These are phyloP conservation scores for Benitochromis conjunctus DNA, from an alignment of 2,113 vertebrate genomes.

Conservation along the genomic window DNA sequence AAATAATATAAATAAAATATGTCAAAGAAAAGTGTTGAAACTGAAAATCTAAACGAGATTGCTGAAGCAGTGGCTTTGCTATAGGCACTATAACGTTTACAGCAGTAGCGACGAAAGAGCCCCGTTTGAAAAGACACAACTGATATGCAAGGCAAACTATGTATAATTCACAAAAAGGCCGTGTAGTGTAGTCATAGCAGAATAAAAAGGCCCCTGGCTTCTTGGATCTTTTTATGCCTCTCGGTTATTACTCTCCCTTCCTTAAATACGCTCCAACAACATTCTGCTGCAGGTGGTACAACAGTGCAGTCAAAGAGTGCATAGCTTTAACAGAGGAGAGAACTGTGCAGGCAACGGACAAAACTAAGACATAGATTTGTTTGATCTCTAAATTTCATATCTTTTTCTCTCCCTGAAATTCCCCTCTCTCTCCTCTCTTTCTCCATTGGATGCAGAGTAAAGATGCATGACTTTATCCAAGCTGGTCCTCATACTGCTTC, in stretches of 20 bases:
- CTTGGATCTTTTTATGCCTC: background rate
- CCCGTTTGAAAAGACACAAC: slow-evolving; percentile 16
- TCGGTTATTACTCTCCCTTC: background rate
- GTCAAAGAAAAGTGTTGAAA: slow-evolving; percentile 10
- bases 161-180: slow-evolving; percentile 43
- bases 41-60: slow-evolving; percentile 11
- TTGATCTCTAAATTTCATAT: background rate
- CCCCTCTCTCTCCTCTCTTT: background rate
- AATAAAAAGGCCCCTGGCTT: slow-evolving; percentile 15
- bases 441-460: background rate
- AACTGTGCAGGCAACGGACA: slow-evolving; percentile 19
- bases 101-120: slow-evolving; percentile 48
- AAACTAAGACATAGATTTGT: slow-evolving; percentile 31
- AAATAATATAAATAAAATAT: slow-evolving; percentile 38
- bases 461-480: slow-evolving; percentile 69
- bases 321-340: slow-evolving; percentile 49
- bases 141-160: slow-evolving; percentile 41
- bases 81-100: slow-evolving; percentile 64
- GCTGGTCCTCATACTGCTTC: slow-evolving; percentile 92
- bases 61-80: slow-evolving; percentile 51
- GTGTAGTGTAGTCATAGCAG: slow-evolving; percentile 33
- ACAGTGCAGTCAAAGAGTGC: slow-evolving; percentile 50
- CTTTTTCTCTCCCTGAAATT: background rate
- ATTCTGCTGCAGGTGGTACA: slow-evolving; percentile 24
- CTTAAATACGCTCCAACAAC: background rate